phyloP scores from a whole-genome alignment of 1,140 invertebrate species.

The Zaprionus nigranus region DNA sequence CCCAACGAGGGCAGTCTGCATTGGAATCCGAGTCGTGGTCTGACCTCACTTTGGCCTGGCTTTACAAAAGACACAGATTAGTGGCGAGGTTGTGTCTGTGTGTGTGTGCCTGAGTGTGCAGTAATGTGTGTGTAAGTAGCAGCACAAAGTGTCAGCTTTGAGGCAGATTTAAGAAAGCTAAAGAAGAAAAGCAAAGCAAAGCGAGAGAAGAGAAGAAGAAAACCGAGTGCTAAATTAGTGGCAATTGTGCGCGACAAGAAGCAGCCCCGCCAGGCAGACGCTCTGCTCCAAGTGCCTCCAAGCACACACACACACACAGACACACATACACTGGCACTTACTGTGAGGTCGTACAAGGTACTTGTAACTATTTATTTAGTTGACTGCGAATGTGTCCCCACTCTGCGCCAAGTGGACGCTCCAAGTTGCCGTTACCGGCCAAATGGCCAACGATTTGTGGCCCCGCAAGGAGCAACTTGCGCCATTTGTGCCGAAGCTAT shows the following conservation, averaged over 20 bases:
- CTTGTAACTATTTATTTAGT: slow-evolving; percentile 78
- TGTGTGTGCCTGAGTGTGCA: slow-evolving; percentile 48
- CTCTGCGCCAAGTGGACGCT: slow-evolving; percentile 28
- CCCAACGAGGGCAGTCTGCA: slow-evolving; percentile 23
- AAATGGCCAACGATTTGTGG: slow-evolving; percentile 54
- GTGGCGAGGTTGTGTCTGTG: slow-evolving; percentile 49
- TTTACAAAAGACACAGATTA: slow-evolving; percentile 81
- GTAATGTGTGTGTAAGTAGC: slow-evolving; percentile 75
- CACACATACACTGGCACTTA: slow-evolving; percentile 9
- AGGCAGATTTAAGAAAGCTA: slow-evolving; percentile 78
- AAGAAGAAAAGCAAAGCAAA: slow-evolving; percentile 28
- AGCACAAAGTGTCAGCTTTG: slow-evolving; percentile 80
- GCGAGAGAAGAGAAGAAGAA: slow-evolving; percentile 50
- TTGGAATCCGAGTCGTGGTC: slow-evolving; percentile 40
- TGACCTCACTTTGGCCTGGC: slow-evolving; percentile 65
- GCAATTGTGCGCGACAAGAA: slow-evolving; percentile 79
- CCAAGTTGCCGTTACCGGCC: slow-evolving; percentile 16
- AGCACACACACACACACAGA: slow-evolving; percentile 16
- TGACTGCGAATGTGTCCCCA: slow-evolving; percentile 38
- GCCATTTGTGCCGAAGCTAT: slow-evolving; percentile 10
- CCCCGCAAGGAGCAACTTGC: slow-evolving; percentile 26
- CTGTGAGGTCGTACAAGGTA: slow-evolving; percentile 17
- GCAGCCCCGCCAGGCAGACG: slow-evolving; percentile 28
- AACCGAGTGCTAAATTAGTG: slow-evolving; percentile 78
- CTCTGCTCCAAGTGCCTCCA: slow-evolving; percentile 20